These are phyloP conservation scores for Erebia ligea DNA, from an alignment of 2,888 invertebrate species.

Conservation along the genomic window DNA sequence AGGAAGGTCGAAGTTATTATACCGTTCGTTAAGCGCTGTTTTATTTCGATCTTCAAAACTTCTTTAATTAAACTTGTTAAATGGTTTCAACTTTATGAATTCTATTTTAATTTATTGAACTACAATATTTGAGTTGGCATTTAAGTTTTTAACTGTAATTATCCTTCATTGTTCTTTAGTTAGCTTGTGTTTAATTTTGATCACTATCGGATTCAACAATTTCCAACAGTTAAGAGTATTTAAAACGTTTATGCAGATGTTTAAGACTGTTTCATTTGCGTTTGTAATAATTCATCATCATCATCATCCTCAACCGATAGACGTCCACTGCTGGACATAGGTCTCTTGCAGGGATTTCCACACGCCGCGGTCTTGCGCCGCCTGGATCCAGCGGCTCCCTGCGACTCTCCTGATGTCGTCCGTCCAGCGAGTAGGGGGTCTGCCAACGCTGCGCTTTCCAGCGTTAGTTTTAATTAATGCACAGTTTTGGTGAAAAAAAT, in stretches of 20 bases:
- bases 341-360: too few relatives aligned
- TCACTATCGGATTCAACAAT: conserved; percentile 10
- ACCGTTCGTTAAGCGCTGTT: conserved; percentile 19
- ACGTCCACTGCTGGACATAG: too few relatives aligned
- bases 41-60: conserved; percentile 24
- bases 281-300: too few relatives aligned
- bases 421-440: too few relatives aligned
- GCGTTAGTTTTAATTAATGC: not conserved
- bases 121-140: conserved; percentile 25
- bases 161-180: conserved; percentile 2
- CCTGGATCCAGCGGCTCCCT: too few relatives aligned
- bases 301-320: too few relatives aligned
- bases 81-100: conserved; percentile 22
- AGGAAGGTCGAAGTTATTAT: conserved; percentile 22
- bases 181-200: conserved; percentile 8
- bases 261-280: not conserved
- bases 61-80: conserved; percentile 28
- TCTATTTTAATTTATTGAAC: conserved; percentile 21
- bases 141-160: conserved; percentile 19
- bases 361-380: too few relatives aligned
- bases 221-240: not conserved
- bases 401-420: too few relatives aligned
- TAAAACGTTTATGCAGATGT: not conserved
- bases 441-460: too few relatives aligned
- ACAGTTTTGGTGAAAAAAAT: not conserved